These are phyloP conservation scores for Amazonetta brasiliensis DNA, from an alignment of 2,797 vertebrate genomes.

Conservation along the genomic window DNA sequence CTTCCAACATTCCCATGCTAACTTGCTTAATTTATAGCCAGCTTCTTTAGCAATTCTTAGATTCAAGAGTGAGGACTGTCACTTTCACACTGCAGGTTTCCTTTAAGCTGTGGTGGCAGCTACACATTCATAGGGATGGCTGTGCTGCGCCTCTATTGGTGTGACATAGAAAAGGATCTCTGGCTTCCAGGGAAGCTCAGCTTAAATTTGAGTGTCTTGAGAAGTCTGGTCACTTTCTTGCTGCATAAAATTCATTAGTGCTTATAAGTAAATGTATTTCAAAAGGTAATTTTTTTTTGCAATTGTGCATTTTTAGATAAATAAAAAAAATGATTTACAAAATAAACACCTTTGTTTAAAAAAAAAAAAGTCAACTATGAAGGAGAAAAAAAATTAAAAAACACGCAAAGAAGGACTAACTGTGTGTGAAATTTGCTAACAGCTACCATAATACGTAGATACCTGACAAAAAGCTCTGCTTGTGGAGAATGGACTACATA, in stretches of 20 bases:
- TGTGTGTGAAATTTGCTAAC: background rate
- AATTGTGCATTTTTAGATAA: slow-evolving; percentile 76
- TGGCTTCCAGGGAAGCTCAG: slow-evolving; percentile 14
- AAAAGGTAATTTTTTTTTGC: slow-evolving; percentile 65
- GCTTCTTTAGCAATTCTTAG: background rate
- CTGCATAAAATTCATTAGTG: slow-evolving; percentile 40
- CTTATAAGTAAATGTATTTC: slow-evolving; percentile 67
- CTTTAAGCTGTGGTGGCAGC: background rate
- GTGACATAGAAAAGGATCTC: background rate
- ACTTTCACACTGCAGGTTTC: slow-evolving; percentile 18
- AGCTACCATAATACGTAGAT: background rate
- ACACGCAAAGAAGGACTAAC: background rate
- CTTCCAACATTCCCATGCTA: background rate
- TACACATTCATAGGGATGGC: background rate
- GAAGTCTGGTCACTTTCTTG: slow-evolving; percentile 47
- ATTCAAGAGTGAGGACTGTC: background rate
- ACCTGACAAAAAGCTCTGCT: background rate
- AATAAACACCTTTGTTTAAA: slow-evolving; percentile 73
- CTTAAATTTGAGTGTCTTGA: background rate
- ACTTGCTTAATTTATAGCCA: background rate
- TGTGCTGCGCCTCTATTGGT: background rate
- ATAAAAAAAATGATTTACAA: slow-evolving; percentile 66
- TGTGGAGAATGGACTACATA: background rate
- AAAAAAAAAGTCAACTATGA: background rate
- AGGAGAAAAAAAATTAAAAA: background rate